These are phyloP conservation scores for Patiria miniata DNA, from an alignment of 35 echinoderm and acorn worm genomes.

Conservation along the genomic window DNA sequence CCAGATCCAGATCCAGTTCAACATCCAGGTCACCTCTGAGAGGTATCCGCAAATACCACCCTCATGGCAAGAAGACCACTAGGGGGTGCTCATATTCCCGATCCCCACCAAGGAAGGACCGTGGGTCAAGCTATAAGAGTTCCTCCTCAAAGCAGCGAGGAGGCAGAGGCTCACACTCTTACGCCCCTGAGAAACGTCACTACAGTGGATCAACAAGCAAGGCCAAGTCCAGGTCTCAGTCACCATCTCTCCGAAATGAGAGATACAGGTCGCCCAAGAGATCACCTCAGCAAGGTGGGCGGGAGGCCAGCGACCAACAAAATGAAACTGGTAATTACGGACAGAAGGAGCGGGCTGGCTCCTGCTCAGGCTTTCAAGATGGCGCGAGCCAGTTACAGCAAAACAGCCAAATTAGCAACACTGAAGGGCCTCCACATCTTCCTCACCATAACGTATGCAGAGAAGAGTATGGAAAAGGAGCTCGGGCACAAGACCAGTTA, in stretches of 20 bases:
- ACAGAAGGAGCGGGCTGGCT: neutral
- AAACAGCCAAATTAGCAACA: neutral
- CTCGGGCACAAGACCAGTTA: neutral
- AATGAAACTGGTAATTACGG: neutral
- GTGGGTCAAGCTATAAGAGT: neutral
- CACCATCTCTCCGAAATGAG: neutral
- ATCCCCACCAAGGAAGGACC: neutral
- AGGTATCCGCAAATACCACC: neutral
- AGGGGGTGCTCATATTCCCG: neutral
- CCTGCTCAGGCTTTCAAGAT: neutral
- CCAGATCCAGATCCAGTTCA: no score
- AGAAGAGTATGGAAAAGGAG: neutral
- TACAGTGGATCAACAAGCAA: neutral
- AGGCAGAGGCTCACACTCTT: neutral
- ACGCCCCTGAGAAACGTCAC: neutral
- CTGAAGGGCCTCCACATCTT: neutral
- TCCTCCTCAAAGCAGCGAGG: neutral
- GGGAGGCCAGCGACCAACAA: neutral
- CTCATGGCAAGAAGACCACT: neutral
- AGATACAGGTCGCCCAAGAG: neutral
- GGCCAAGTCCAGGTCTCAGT: neutral
- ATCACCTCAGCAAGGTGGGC: neutral
- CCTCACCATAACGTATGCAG: neutral
- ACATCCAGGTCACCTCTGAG: constrained; percentile 1
- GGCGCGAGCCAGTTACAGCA: neutral